A percentile compares a stretch with the other conserved stretches of the same genome.
These are phyloP conservation scores for Lamellibrachia satsuma DNA, from an alignment of 2,888 invertebrate genomes.

Conservation along the genomic window DNA sequence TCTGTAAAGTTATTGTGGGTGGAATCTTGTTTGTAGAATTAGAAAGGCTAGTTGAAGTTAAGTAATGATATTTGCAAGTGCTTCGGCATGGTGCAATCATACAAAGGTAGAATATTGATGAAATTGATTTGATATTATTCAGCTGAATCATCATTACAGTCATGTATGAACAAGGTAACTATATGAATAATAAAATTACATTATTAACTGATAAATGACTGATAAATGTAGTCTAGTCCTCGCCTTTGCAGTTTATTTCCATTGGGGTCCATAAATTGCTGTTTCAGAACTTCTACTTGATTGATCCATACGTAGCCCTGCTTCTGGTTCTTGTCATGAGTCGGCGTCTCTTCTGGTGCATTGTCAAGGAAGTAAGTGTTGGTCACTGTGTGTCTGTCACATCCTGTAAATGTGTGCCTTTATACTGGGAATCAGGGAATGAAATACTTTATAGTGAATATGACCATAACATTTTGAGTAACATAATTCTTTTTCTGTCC, in stretches of 20 bases:
- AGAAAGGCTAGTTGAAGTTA: neutral
- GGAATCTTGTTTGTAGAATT: neutral
- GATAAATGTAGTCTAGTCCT: neutral
- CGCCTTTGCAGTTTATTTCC: neutral
- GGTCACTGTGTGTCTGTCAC: no score
- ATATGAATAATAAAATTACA: no score
- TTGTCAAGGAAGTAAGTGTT: conserved; percentile 66
- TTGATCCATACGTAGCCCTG: conserved; percentile 86
- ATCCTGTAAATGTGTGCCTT: no score
- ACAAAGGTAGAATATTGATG: neutral
- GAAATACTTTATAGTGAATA: no score
- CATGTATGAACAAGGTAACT: no score
- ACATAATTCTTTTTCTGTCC: no score
- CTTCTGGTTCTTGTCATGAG: conserved; percentile 85
- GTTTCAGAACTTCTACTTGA: conserved; percentile 68
- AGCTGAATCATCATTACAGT: no score
- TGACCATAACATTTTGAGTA: no score
- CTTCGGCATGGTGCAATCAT: neutral
- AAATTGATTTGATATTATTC: neutral
- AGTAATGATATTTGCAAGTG: neutral
- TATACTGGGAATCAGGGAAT: no score
- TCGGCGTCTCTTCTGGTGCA: conserved; percentile 77
- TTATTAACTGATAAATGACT: no score
- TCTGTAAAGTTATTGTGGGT: neutral
- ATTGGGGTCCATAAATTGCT: conserved; percentile 20